These are phyloP conservation scores for Epizoanthus ramosus DNA, from an alignment of 92 coral and sea anemone species.

Conservation along the genomic window DNA sequence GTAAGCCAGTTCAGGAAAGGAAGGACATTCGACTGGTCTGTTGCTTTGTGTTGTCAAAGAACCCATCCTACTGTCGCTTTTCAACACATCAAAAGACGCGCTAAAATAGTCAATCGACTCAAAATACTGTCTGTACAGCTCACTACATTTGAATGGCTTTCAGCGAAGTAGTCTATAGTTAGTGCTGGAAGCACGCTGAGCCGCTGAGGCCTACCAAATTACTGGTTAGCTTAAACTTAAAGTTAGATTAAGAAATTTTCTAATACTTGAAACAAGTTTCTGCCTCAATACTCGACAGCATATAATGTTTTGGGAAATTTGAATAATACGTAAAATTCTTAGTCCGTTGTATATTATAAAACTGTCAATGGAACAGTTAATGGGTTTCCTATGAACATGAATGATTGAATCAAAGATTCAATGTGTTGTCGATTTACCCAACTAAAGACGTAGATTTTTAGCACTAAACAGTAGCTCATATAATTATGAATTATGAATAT, in stretches of 20 bases:
- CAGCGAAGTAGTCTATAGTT: neutral
- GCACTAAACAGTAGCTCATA: neutral
- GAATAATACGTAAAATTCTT: constrained; percentile 2
- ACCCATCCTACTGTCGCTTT: constrained; percentile 20
- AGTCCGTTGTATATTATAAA: neutral
- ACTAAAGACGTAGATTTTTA: neutral
- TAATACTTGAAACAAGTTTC: constrained; percentile 20
- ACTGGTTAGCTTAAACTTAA: neutral
- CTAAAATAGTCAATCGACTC: constrained; percentile 11
- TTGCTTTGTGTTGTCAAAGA: neutral
- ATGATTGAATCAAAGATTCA: neutral
- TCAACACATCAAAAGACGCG: constrained; percentile 8
- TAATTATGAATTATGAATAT: constrained; percentile 16
- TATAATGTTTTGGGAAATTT: neutral
- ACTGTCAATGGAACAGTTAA: neutral
- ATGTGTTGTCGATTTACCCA: neutral
- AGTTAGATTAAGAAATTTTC: no score
- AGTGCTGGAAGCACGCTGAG: neutral
- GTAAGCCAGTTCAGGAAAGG: neutral
- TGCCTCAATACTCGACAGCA: neutral
- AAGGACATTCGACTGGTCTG: constrained; percentile 17
- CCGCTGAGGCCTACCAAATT: neutral
- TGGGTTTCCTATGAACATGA: neutral
- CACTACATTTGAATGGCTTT: constrained; percentile 22
- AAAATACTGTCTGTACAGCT: neutral